Evolutionary conservation across 2,888 invertebrate genomes (phyloP).

Genomic region (Megamerina dolium): DNA sequence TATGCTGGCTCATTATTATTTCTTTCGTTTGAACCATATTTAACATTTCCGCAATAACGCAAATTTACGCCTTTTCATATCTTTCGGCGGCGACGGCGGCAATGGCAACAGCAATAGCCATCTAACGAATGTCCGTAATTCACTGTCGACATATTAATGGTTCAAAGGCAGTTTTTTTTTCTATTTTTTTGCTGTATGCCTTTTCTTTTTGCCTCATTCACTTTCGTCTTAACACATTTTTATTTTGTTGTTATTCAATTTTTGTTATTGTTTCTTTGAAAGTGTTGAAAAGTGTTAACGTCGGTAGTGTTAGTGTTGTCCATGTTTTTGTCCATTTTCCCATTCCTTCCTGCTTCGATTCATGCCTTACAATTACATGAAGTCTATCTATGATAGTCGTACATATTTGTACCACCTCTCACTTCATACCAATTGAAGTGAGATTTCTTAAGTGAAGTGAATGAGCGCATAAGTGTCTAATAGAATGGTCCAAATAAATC

Average conservation of each 20-base stretch:
- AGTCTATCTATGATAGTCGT: no score
- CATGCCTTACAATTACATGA: no score
- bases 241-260: no score
- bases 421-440: background rate
- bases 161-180: no score
- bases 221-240: no score
- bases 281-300: background rate
- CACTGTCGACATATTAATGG: background rate
- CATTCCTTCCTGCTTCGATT: no score
- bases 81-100: slow-evolving; percentile 3
- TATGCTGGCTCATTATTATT: background rate
- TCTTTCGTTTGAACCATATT: slow-evolving; percentile 2
- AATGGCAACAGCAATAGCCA: no score
- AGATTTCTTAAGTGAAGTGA: slow-evolving; percentile 7
- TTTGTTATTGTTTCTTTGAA: no score
- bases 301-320: background rate
- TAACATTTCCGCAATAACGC: slow-evolving; percentile 7
- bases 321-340: background rate
- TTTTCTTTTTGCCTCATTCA: no score
- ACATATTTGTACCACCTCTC: no score
- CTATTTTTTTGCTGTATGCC: no score
- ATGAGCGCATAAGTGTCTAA: slow-evolving; percentile 10
- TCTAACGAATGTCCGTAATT: background rate
- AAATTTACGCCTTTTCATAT: slow-evolving; percentile 10
- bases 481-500: slow-evolving; percentile 10